Conservation (phyloP, 1,140 invertebrate species). For the Ganaspis sp. region DNA sequence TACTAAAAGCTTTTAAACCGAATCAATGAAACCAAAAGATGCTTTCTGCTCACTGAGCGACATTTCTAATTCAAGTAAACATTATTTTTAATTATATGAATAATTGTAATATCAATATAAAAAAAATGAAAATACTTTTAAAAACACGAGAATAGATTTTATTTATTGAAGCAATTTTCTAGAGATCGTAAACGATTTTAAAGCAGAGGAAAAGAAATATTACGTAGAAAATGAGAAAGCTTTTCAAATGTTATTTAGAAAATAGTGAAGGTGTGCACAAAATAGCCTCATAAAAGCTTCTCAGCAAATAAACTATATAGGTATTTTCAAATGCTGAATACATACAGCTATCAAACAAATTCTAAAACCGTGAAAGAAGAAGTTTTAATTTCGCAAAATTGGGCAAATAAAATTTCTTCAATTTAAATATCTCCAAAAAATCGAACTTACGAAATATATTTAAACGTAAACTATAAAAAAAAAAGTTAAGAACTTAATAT, state of each 20-base stretch:
- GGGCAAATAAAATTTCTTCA: no score
- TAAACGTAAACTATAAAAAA: no score
- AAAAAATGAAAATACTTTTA: not conserved
- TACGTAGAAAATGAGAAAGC: not conserved
- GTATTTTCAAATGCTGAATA: not conserved
- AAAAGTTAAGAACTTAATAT: no score
- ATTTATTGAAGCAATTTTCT: not conserved
- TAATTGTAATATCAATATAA: no score
- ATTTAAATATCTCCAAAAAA: no score
- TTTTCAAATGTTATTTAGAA: not conserved
- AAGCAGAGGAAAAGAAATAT: not conserved
- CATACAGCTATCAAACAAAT: not conserved
- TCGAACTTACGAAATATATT: no score
- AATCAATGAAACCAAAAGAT: no score
- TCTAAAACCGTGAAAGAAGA: not conserved
- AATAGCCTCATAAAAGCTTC: not conserved
- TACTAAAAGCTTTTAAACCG: no score
- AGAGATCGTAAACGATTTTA: not conserved
- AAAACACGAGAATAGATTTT: no score
- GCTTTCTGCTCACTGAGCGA: no score
- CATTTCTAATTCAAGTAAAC: no score
- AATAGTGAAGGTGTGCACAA: not conserved
- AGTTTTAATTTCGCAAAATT: not conserved
- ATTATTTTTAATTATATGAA: no score
- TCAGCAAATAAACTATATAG: conserved; percentile 10